These are phyloP conservation scores for Eretmochelys imbricata DNA, from an alignment of 2,113 vertebrate genomes.

Conservation along the genomic window DNA sequence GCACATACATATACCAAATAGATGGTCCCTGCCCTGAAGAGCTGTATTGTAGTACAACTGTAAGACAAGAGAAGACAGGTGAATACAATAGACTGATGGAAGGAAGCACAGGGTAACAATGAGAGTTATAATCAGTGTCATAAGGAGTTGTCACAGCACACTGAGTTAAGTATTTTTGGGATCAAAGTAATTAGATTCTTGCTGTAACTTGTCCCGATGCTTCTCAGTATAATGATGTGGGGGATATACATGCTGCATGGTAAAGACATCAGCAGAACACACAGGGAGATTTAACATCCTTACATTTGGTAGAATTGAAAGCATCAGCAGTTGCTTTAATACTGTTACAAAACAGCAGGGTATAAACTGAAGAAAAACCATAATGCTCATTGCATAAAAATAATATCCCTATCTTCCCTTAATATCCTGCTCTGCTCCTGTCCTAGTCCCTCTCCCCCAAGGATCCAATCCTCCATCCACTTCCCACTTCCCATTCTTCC, in stretches of 20 bases:
- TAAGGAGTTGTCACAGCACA: neutral
- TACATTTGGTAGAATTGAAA: neutral
- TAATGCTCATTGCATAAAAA: too few relatives aligned
- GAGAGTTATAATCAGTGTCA: neutral
- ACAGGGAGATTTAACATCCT: neutral
- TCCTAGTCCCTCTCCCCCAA: too few relatives aligned
- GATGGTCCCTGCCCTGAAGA: neutral
- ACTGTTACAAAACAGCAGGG: neutral
- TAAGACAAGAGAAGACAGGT: neutral
- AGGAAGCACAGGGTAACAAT: neutral
- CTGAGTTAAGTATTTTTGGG: neutral
- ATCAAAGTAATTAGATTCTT: neutral
- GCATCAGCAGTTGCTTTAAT: neutral
- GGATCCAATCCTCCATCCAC: too few relatives aligned
- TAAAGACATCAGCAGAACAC: neutral
- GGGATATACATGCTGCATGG: neutral
- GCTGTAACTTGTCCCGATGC: neutral
- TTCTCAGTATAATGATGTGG: neutral
- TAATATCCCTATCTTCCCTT: too few relatives aligned
- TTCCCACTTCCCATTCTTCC: too few relatives aligned
- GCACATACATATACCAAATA: neutral
- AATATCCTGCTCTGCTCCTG: too few relatives aligned
- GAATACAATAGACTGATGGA: neutral
- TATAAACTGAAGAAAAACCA: too few relatives aligned
- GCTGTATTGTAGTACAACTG: neutral